phyloP scores from a whole-genome alignment of 2,797 vertebrate genomes.

The Chrosomus eos region DNA sequence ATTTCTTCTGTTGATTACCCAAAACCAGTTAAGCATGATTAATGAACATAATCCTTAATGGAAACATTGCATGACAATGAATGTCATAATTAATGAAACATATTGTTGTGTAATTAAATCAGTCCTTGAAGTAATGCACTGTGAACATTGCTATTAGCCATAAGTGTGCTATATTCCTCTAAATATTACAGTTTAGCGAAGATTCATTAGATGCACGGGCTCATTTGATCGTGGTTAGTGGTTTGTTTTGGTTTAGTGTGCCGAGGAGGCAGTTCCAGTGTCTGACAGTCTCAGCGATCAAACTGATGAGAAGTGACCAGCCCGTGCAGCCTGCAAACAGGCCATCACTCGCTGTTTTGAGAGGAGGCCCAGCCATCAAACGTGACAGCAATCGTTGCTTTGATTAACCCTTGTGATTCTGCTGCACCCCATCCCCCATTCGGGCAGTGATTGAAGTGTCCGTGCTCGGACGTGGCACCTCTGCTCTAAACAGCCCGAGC shows the following conservation, averaged over 20 bases:
- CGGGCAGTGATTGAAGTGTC: slow-evolving; percentile 81
- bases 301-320: slow-evolving; percentile 84
- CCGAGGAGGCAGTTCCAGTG: slow-evolving; percentile 29
- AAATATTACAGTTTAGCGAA: not conserved
- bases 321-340: slow-evolving; percentile 82
- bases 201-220: not conserved
- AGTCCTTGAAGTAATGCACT: slow-evolving; percentile 14
- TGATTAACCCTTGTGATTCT: slow-evolving; percentile 75
- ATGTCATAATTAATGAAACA: slow-evolving; percentile 41
- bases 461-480: slow-evolving; percentile 74
- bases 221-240: slow-evolving; percentile 13
- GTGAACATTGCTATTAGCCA: not conserved
- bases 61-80: slow-evolving; percentile 42
- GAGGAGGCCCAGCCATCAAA: slow-evolving; percentile 72
- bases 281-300: slow-evolving; percentile 62
- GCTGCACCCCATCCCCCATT: slow-evolving; percentile 61
- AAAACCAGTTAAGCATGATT: slow-evolving; percentile 38
- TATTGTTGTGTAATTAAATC: slow-evolving; percentile 34
- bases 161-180: not conserved
- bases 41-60: slow-evolving; percentile 38
- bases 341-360: slow-evolving; percentile 80
- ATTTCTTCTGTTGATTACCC: slow-evolving; percentile 35
- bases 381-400: slow-evolving; percentile 84
- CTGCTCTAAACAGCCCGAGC: slow-evolving; percentile 27
- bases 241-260: slow-evolving; percentile 16